These are phyloP conservation scores for Heteractis magnifica DNA, from an alignment of 92 coral and sea anemone genomes.

Conservation along the genomic window DNA sequence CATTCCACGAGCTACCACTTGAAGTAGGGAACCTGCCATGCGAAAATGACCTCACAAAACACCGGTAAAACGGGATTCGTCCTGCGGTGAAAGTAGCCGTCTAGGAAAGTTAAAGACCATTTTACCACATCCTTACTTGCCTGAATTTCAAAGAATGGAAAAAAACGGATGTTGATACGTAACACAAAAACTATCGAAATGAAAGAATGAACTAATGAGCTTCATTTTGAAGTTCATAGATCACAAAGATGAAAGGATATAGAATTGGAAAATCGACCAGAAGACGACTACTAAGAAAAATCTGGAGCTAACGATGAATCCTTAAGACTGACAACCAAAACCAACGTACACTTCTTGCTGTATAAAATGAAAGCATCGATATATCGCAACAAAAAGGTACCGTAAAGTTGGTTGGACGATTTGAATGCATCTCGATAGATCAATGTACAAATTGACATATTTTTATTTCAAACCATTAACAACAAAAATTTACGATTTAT, in stretches of 20 bases:
- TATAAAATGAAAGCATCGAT: background rate
- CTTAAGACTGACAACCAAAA: background rate
- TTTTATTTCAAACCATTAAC: background rate
- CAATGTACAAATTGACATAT: background rate
- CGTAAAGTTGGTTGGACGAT: background rate
- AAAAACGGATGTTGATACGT: background rate
- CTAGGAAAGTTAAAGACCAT: background rate
- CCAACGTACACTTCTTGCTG: background rate
- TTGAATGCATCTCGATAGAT: background rate
- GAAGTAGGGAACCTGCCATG: background rate
- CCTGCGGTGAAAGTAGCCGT: background rate
- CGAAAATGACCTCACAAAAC: constrained; percentile 2
- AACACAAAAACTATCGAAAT: background rate
- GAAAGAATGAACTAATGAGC: background rate
- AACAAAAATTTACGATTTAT: background rate
- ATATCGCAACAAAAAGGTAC: background rate
- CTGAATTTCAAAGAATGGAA: background rate
- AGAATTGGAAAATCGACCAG: background rate
- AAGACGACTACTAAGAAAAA: too few relatives aligned
- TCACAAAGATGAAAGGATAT: background rate
- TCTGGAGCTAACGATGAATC: background rate
- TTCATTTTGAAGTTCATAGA: background rate
- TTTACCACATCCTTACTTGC: background rate
- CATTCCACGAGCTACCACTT: background rate
- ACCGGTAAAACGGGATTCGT: constrained; percentile 1